phyloP scores from a whole-genome alignment of 2,797 vertebrate species.

The Lerista edwardsae region DNA sequence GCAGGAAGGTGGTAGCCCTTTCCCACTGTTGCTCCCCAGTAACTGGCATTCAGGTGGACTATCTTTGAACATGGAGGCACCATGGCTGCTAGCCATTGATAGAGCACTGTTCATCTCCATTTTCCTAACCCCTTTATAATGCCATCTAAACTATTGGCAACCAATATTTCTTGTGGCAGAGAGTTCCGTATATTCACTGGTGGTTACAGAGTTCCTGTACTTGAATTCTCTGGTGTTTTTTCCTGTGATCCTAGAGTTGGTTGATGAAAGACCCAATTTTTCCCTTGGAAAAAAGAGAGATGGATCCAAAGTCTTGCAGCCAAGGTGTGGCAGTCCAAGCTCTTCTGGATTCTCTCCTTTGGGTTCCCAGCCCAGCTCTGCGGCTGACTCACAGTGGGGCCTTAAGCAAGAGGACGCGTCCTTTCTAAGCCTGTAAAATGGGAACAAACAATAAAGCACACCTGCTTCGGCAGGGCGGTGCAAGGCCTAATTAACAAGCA shows the following conservation, averaged over 20 bases:
- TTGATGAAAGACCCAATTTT: background rate
- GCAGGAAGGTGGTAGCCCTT: too few species aligned
- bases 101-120: too few species aligned
- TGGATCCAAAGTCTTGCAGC: slow-evolving; percentile 21
- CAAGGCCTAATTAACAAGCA: slow-evolving; percentile 70
- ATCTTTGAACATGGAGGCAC: background rate
- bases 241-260: background rate
- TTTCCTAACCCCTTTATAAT: too few species aligned
- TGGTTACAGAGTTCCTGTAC: background rate
- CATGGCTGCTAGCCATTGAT: too few species aligned
- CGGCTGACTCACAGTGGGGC: slow-evolving; percentile 64
- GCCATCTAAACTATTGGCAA: too few species aligned
- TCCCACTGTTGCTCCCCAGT: background rate
- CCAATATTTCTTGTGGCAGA: background rate
- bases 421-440: slow-evolving; percentile 70
- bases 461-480: slow-evolving; percentile 63
- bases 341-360: slow-evolving; percentile 29
- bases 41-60: background rate
- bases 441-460: slow-evolving; percentile 64
- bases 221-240: background rate
- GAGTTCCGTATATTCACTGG: background rate
- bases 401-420: slow-evolving; percentile 65
- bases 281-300: background rate
- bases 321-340: slow-evolving; percentile 17
- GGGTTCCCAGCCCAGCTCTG: slow-evolving; percentile 57